Evolutionary conservation across 2,797 vertebrate species (phyloP), one percentile per base, ranked within the genome.

Genomic region (Sandelia bainsii): DNA sequence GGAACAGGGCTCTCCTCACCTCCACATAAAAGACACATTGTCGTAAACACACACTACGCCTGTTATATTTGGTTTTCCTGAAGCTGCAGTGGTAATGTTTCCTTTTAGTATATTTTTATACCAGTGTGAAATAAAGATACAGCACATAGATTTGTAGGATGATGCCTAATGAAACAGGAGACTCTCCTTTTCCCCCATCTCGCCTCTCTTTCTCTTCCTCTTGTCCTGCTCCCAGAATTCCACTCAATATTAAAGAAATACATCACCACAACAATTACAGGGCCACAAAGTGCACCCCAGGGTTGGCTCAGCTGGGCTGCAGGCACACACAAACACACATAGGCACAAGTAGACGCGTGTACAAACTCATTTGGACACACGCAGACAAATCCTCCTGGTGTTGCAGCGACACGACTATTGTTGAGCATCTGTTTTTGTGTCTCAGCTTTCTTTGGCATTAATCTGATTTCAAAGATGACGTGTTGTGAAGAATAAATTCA

Each of bases 181-280:
- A 62, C 62, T 75, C 69, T 63, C 59, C 34, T 37, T 49, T 54
- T 57, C 17, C 45, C 54, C 56, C 39, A 22, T 61, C 37, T 59
- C 46, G 25, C 8, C 12, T 58, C 60, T 59, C n/a, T 53, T 49
- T 64, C 9, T 48, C 13, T 25, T 49, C 11, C 51, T 40, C 39
- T 23, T 59, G 64, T 69, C 61, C 63, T 19, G 74, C 80, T 76
- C 69, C 75, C 65, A 57, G 83, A 85, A 85, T 89, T 85, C 80
- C 61, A 57, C 78, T 83, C 81, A 80, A 93, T 93, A 92, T 92
- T 92, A 91, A 91, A 91, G 85, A 91, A 91, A 93, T 92, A 90
- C 82, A 91, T 93, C 92, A 93, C 86, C 84, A 83, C 72, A 84
- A 86, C 84, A 91, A 92, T 93, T 90, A 91, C 69, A 84, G 71